Evolutionary conservation across 2,797 vertebrate genomes (phyloP), one percentile per base, ranked within the genome.

Genomic region (Galagoides demidoff): DNA sequence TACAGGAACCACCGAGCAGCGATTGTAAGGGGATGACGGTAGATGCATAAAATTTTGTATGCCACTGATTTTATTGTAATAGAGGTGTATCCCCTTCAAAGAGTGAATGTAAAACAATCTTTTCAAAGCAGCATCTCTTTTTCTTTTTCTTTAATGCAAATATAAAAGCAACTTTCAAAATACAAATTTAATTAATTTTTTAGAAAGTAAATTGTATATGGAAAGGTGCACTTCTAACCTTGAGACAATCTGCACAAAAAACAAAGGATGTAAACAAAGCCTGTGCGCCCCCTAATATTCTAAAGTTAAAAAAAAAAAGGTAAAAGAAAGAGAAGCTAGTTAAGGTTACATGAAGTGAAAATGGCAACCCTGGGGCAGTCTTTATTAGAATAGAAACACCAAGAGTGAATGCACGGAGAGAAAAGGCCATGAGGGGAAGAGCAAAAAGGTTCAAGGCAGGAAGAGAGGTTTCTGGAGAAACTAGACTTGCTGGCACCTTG

Each of bases 101-200:
- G 31, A 77, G 7, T 52, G 22, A 79, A 61, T 29, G 5, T n/a
- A 81, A 85, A 93, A 74, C 49, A 77, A 68, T 77, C 31, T 84
- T 84, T 55, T 37, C 29, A 71, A 68, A 71, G 37, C 64, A 74
- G 27, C 19, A 29, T 45, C 2, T 73, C 10, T 8, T 85, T 85
- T 90, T 29, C 6, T 88, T 89, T 86, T 77, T 20, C 23, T 85
- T 90, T 83, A 92, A 64, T 61, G 52, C 19, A 95, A 94, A 89
- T 57, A 29, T 70, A 68, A 79, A 31, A n/a, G 2, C 2, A 20
- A 83, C 16, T 78, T 85, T 22, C 49, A 94, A 94, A 92, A 71
- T 64, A 94, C 11, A 68, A 34, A 79, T 22, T 19, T 29, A 64
- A 71, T 61, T 57, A 52, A 77, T 37, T 29, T 77, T 82, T 22